Evolutionary conservation across 2,888 invertebrate species (phyloP).

Genomic region (Camptogramma bilineatum): DNA sequence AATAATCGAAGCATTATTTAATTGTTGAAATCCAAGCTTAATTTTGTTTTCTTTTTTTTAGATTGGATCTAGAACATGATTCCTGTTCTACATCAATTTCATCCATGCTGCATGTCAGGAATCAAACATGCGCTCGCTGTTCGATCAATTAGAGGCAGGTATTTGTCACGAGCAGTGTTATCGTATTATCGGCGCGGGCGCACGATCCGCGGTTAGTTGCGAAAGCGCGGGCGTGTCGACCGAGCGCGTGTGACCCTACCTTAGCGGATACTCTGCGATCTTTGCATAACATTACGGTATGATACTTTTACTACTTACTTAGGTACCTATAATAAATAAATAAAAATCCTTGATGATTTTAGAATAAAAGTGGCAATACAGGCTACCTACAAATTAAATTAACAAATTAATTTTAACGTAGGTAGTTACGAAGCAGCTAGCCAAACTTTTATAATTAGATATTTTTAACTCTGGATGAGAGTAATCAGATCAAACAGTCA

Average conservation of each 20-base stretch:
- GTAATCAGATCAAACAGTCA: background rate
- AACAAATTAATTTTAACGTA: too few relatives aligned
- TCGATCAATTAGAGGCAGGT: background rate
- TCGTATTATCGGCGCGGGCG: slow-evolving; percentile 35
- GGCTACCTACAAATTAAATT: too few relatives aligned
- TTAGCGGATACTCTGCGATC: slow-evolving; percentile 15
- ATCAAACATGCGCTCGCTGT: slow-evolving; percentile 6
- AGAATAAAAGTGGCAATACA: background rate
- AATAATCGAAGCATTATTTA: too few relatives aligned
- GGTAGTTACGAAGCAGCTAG: background rate
- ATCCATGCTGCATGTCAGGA: background rate
- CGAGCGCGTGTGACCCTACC: slow-evolving; percentile 33
- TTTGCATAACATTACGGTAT: slow-evolving; percentile 16
- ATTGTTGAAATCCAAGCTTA: too few relatives aligned
- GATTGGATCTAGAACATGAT: too few relatives aligned
- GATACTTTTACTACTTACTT: slow-evolving; percentile 12
- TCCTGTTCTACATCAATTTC: background rate
- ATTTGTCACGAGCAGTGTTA: slow-evolving; percentile 6
- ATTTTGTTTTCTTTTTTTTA: too few relatives aligned
- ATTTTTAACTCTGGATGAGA: background rate
- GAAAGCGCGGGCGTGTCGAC: slow-evolving; percentile 44
- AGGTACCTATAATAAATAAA: too few relatives aligned
- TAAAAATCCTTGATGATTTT: background rate
- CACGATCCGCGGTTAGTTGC: slow-evolving; percentile 49
- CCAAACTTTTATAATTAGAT: background rate